Evolutionary conservation across 2,113 vertebrate genomes (phyloP).

Genomic region (Nematolebias whitei): DNA sequence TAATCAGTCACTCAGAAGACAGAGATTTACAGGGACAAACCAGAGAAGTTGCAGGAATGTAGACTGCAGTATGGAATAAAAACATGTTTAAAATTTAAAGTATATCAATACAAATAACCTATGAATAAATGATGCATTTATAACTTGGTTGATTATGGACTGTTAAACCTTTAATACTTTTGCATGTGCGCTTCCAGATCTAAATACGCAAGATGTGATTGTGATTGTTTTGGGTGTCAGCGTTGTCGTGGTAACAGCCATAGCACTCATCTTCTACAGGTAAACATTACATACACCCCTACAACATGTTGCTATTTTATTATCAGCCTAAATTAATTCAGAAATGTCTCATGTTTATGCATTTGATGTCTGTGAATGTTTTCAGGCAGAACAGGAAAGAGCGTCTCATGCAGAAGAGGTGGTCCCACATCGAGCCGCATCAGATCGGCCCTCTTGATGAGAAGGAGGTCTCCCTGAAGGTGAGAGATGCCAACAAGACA

Average conservation of each 20-base stretch:
- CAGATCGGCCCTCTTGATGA: constrained; percentile 88
- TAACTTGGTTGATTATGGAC: neutral
- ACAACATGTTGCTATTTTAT: neutral
- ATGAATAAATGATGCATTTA: neutral
- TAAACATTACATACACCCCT: constrained; percentile 59
- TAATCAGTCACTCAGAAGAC: no score
- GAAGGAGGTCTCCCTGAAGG: constrained; percentile 90
- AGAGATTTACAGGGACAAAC: no score
- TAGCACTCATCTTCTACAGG: constrained; percentile 91
- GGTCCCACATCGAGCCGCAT: constrained; percentile 90
- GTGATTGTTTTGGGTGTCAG: constrained; percentile 86
- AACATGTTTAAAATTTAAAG: no score
- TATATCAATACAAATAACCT: neutral
- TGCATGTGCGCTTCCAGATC: constrained; percentile 66
- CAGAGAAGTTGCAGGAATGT: no score
- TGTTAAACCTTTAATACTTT: neutral
- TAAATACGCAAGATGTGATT: constrained; percentile 77
- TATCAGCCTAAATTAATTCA: neutral
- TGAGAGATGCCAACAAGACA: constrained; percentile 56
- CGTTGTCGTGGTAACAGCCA: constrained; percentile 84
- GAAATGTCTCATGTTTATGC: no score
- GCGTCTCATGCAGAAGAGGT: constrained; percentile 85
- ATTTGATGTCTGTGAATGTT: neutral
- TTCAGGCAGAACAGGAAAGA: constrained; percentile 89
- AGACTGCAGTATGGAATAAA: no score